Conservation (phyloP, 2,797 vertebrate species). For the Gallirallus australis region DNA sequence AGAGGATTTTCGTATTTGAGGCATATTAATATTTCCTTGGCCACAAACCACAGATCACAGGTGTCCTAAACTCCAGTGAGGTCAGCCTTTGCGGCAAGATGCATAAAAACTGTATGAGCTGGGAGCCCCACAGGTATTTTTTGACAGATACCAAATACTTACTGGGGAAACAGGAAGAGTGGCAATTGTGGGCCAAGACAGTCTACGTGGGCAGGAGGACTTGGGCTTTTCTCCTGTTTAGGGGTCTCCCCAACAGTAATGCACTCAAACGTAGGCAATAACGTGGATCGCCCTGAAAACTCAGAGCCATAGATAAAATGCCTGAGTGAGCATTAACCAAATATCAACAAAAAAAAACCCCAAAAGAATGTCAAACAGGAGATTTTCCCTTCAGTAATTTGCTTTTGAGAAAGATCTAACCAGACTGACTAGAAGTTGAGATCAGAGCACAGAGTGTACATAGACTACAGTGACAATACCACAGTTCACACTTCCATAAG, state of each 20-base stretch:
- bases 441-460: background rate
- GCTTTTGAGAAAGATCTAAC: background rate
- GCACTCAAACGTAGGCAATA: background rate
- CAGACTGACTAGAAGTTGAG: background rate
- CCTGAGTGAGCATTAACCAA: background rate
- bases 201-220: background rate
- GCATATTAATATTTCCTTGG: constrained; percentile 25
- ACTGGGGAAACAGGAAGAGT: background rate
- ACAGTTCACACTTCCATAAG: constrained; percentile 13
- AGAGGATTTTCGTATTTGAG: constrained; percentile 1
- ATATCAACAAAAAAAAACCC: background rate
- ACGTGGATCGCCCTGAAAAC: background rate
- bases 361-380: background rate
- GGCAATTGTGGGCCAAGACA: background rate
- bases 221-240: background rate
- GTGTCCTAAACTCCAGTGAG: background rate
- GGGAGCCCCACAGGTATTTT: background rate
- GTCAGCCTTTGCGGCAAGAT: background rate
- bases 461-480: background rate
- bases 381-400: background rate
- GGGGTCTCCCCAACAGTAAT: background rate
- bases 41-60: constrained; percentile 37
- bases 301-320: background rate
- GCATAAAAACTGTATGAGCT: background rate
- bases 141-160: background rate